phyloP scores from a whole-genome alignment of 2,888 invertebrate genomes.

The Mimachlamys varia region DNA sequence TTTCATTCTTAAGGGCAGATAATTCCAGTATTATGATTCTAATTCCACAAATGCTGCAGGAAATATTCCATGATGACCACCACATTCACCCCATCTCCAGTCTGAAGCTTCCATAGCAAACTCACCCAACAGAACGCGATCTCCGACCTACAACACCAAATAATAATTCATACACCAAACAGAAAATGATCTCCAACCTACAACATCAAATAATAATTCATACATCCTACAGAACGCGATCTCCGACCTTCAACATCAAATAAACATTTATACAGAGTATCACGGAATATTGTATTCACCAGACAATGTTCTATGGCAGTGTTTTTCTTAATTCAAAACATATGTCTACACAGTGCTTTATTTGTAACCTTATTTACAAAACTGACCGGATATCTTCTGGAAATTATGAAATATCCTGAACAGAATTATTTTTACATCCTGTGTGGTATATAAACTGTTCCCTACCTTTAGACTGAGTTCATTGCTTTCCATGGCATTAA shows the following conservation, averaged over 20 bases:
- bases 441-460: too few relatives aligned
- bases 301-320: too few relatives aligned
- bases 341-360: too few relatives aligned
- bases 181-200: background rate
- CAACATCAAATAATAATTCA: background rate
- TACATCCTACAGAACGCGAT: too few relatives aligned
- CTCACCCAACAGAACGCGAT: slow-evolving; percentile 87
- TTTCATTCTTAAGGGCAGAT: background rate
- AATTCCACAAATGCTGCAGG: slow-evolving; percentile 68
- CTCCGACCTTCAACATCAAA: too few relatives aligned
- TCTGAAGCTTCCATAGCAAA: slow-evolving; percentile 84
- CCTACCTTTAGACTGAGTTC: slow-evolving; percentile 70
- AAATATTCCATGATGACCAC: slow-evolving; percentile 71
- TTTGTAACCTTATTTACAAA: too few relatives aligned
- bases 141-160: slow-evolving; percentile 84
- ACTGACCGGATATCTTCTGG: too few relatives aligned
- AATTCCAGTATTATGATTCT: background rate
- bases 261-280: too few relatives aligned
- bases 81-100: slow-evolving; percentile 69
- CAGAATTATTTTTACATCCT: too few relatives aligned
- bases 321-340: too few relatives aligned
- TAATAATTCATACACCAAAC: background rate
- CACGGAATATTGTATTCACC: too few relatives aligned
- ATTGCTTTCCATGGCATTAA: slow-evolving; percentile 65
- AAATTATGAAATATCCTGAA: too few relatives aligned